Conservation (phyloP, 2,797 vertebrate species). For the Hozukius guyotensis region DNA sequence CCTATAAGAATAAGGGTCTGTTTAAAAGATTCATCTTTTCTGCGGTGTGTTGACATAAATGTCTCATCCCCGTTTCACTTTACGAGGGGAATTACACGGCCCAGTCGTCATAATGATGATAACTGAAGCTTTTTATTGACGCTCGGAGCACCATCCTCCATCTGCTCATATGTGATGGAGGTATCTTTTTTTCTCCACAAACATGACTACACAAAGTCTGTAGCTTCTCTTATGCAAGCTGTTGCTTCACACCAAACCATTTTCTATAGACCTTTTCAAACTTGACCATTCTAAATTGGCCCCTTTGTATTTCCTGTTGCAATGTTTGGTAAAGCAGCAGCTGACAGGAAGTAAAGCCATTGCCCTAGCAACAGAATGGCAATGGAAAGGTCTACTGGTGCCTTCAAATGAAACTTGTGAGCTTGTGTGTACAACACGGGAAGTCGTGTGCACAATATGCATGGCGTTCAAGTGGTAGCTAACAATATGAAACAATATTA, state of each 20-base stretch:
- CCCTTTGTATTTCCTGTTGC: neutral
- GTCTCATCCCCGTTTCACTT: conserved; percentile 26
- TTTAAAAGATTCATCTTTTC: conserved; percentile 5
- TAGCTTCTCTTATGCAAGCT: neutral
- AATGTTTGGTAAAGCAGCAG: neutral
- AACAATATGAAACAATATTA: too few relatives aligned
- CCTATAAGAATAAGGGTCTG: neutral
- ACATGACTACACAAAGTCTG: conserved; percentile 19
- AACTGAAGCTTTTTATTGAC: conserved; percentile 44
- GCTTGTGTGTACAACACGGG: too few relatives aligned
- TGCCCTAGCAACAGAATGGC: neutral
- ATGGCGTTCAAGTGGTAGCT: too few relatives aligned
- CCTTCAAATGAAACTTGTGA: too few relatives aligned
- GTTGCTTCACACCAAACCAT: conserved; percentile 1
- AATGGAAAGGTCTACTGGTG: neutral
- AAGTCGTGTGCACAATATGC: too few relatives aligned
- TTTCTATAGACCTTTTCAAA: neutral
- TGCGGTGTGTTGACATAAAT: conserved; percentile 16
- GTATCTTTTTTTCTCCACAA: neutral
- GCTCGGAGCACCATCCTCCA: conserved; percentile 14
- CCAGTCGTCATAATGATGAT: conserved; percentile 28
- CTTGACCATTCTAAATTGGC: neutral
- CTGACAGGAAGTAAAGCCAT: neutral
- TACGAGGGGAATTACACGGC: neutral
- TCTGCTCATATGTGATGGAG: conserved; percentile 20